Percentiles rank a stretch among this genome's conserved stretches.
These are phyloP conservation scores for Agrenia bidenticulata DNA, from an alignment of 2,888 invertebrate genomes.

Conservation along the genomic window DNA sequence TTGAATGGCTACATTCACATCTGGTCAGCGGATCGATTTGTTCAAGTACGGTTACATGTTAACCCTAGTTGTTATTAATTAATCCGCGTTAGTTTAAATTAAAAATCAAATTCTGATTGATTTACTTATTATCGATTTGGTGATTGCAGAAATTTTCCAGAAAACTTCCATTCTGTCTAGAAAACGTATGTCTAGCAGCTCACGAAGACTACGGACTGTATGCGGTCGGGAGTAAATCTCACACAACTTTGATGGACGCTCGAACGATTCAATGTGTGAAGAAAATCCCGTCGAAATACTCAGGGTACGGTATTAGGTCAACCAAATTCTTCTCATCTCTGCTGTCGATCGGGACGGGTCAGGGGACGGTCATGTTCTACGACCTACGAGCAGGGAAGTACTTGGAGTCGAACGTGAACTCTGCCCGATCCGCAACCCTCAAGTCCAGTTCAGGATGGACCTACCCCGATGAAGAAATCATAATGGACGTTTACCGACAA, in stretches of 20 bases:
- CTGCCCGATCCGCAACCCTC: conserved; percentile 80
- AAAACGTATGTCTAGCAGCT: conserved; percentile 88
- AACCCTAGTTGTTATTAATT: not conserved
- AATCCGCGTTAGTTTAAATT: too few species aligned
- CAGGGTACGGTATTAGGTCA: conserved; percentile 86
- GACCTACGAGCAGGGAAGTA: conserved; percentile 89
- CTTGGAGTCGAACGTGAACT: conserved; percentile 84
- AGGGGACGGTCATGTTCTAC: conserved; percentile 89
- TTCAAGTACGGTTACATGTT: conserved; percentile 67
- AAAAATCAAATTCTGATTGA: not conserved
- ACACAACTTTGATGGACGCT: conserved; percentile 85
- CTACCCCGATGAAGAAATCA: conserved; percentile 49
- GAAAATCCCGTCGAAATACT: conserved; percentile 81
- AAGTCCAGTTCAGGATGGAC: conserved; percentile 81
- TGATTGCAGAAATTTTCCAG: conserved; percentile 69
- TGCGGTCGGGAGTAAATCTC: conserved; percentile 91
- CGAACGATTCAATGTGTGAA: conserved; percentile 75
- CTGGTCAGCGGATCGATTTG: conserved; percentile 86
- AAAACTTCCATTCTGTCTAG: conserved; percentile 84
- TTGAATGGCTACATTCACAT: conserved; percentile 92
- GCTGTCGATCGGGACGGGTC: conserved; percentile 89
- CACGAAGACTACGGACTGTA: conserved; percentile 79
- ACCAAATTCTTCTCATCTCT: conserved; percentile 87
- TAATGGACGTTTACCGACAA: conserved; percentile 49
- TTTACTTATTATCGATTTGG: too few species aligned